Conservation (phyloP, 2,113 vertebrate genomes). For the Isurus oxyrinchus region DNA sequence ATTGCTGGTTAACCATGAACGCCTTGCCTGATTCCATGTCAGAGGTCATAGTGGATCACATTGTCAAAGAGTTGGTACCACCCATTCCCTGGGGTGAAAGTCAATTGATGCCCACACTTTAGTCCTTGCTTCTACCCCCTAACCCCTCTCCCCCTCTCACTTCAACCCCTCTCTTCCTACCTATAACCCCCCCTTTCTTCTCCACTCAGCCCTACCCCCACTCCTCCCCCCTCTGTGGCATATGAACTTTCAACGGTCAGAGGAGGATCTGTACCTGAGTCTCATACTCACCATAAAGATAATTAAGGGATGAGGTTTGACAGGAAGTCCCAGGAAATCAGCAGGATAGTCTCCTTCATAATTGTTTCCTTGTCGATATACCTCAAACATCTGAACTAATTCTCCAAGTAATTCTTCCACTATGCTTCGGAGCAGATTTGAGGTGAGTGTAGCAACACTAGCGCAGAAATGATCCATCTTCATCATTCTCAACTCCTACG, state of each 20-base stretch:
- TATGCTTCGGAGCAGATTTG: slow-evolving; percentile 36
- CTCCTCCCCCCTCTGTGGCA: no score
- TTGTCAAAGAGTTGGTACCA: no score
- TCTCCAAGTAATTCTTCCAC: slow-evolving; percentile 39
- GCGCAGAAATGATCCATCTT: slow-evolving; percentile 43
- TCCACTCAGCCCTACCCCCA: no score
- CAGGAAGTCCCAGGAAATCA: slow-evolving; percentile 41
- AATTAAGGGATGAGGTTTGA: slow-evolving; percentile 45
- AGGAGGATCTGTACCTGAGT: background rate
- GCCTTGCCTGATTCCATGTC: no score
- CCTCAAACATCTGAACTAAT: slow-evolving; percentile 38
- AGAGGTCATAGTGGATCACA: no score
- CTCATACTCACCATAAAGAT: slow-evolving; percentile 38
- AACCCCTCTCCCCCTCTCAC: no score
- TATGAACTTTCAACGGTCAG: background rate
- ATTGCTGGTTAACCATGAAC: no score
- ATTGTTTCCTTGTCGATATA: slow-evolving; percentile 41
- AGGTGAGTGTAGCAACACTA: slow-evolving; percentile 36
- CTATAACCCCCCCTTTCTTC: no score
- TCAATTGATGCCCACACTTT: no score
- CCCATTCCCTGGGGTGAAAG: no score
- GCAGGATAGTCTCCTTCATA: slow-evolving; percentile 42
- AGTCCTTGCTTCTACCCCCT: no score
- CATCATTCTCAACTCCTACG: slow-evolving; percentile 35
- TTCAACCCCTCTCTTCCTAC: no score